Percentiles rank a stretch among this genome's conserved stretches.
phyloP scores from a whole-genome alignment of 2,113 vertebrate genomes.

The Rhombomys opimus region DNA sequence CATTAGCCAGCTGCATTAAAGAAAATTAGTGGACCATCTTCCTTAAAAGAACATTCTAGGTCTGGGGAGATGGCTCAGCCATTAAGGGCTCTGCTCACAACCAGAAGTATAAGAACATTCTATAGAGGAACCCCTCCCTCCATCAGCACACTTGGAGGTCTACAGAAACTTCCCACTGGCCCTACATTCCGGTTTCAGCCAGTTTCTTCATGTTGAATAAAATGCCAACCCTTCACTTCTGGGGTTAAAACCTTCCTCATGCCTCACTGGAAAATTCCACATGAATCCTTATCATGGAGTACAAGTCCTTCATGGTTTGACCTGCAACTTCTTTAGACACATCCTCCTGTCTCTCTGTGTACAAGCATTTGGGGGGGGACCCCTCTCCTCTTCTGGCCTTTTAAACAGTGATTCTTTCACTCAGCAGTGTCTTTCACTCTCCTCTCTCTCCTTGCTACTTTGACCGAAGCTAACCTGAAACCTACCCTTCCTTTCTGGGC shows the following conservation, averaged over 20 bases:
- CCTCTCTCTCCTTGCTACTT: not conserved
- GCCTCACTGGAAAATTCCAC: not conserved
- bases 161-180: not conserved
- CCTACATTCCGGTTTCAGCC: not conserved
- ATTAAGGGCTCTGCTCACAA: not conserved
- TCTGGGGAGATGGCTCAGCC: not conserved
- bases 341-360: not conserved
- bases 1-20: not conserved
- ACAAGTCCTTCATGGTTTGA: constrained; percentile 12
- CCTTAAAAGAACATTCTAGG: not conserved
- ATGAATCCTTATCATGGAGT: not conserved
- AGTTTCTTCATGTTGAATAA: not conserved
- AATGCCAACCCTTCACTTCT: not conserved
- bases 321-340: not conserved
- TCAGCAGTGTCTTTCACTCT: not conserved
- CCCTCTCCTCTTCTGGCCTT: not conserved
- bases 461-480: not conserved
- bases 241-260: not conserved
- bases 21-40: not conserved
- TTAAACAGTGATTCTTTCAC: not conserved
- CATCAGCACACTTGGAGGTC: not conserved
- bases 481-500: not conserved
- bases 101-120: not conserved
- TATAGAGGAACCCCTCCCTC: not conserved
- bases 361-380: not conserved